A percentile compares a stretch with the other conserved stretches of the same genome.
These are phyloP conservation scores for Lysandra coridon DNA, from an alignment of 2,888 invertebrate genomes.

Conservation along the genomic window DNA sequence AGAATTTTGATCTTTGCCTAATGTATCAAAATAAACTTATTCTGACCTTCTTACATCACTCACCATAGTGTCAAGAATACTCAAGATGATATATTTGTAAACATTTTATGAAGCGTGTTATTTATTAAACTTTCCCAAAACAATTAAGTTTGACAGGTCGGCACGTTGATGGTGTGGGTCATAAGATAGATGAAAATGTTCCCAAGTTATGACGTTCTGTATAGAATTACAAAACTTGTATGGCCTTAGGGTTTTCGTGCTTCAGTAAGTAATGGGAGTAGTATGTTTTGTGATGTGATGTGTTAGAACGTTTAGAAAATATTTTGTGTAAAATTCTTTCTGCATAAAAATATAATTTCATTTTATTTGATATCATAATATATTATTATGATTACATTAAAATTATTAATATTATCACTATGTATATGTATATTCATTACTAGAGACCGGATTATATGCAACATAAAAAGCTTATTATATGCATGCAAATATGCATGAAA, in stretches of 20 bases:
- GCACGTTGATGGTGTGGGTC: background rate
- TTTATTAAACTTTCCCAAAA: constrained; percentile 14
- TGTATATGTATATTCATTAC: no score
- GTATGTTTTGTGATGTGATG: background rate
- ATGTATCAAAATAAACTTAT: no score
- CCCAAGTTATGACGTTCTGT: background rate
- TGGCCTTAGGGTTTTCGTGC: background rate
- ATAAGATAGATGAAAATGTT: background rate
- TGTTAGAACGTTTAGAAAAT: no score
- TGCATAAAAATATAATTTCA: no score
- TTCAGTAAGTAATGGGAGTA: background rate
- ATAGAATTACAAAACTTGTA: background rate
- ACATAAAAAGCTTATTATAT: no score
- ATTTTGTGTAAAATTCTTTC: no score
- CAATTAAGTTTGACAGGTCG: background rate
- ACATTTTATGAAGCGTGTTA: background rate
- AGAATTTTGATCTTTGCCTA: no score
- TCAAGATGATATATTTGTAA: constrained; percentile 11
- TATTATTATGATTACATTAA: no score
- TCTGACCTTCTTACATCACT: background rate
- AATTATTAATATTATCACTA: no score
- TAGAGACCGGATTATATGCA: no score
- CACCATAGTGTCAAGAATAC: background rate
- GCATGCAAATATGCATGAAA: no score
- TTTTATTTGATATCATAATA: no score